Evolutionary conservation across 2,888 invertebrate species (phyloP), one percentile per base, ranked within the genome.

Genomic region (Reticulitermes lucifugus): DNA sequence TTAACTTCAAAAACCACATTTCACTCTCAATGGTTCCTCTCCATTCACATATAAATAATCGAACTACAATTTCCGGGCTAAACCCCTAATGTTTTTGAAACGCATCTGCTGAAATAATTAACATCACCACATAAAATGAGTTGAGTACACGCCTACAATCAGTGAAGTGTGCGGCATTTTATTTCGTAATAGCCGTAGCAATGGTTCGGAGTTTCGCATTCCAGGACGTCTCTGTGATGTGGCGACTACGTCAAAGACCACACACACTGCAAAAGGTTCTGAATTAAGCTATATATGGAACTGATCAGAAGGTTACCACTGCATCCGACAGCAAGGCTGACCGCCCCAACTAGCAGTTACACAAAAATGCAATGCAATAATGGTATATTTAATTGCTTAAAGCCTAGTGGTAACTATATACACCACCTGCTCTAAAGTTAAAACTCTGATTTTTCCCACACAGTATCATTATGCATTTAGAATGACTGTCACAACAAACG

Each of bases 201-300:
- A 65, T 12, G 12, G n/a, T 65, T 65, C 65, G 25, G 7, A 65
- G 25, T 65, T n/a, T 65, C 65, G 25, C 65, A 65, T 65, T 65
- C 65, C 25, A 65, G 65, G n/a, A n/a, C n/a, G 65, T 14, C 65
- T 25, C 65, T 65, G 25, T 65, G 65, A 65, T 65, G 65, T 65
- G n/a, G 65, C 12, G n/a, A 65, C 65, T n/a, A n/a, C n/a, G 65
- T n/a, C 65, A 65, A 65, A 65, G 25, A n/a, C 65, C 65, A 65
- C 25, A 25, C 65, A 25, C 65, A n/a, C 65, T n/a, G 65, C 65
- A 25, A 65, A 65, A 65, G 25, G n/a, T 65, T 65, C 12, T n/a
- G 65, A 65, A 65, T 65, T 25, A n/a, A 25, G 65, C 65, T 65
- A 65, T 65, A 65, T 25, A 65, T 65, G 65, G 65, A 65, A 65